Evolutionary conservation across 1,140 invertebrate species (phyloP).

Genomic region (Colletes latitarsis): DNA sequence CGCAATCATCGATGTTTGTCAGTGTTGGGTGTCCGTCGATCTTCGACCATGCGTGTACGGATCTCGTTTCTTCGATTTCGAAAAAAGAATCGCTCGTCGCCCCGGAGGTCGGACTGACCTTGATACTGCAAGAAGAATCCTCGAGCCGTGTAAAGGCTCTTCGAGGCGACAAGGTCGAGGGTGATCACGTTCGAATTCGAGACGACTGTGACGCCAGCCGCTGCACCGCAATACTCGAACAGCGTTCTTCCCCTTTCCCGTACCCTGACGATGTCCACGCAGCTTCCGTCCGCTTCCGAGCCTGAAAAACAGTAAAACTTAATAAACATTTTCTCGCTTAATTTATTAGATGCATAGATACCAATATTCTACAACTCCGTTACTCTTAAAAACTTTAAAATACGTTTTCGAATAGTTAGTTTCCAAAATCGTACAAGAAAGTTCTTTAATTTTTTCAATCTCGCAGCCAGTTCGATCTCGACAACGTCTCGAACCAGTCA

Average conservation of each 20-base stretch:
- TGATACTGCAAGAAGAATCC: slow-evolving; percentile 79
- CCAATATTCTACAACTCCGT: too few species aligned
- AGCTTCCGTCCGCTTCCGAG: slow-evolving; percentile 73
- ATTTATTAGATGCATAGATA: too few species aligned
- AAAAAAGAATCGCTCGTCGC: not conserved
- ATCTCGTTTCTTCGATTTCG: slow-evolving; percentile 9
- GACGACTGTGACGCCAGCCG: slow-evolving; percentile 72
- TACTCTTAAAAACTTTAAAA: too few species aligned
- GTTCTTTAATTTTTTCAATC: too few species aligned
- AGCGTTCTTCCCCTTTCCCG: slow-evolving; percentile 74
- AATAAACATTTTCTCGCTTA: too few species aligned
- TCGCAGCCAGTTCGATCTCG: too few species aligned
- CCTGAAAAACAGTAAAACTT: slow-evolving; percentile 55
- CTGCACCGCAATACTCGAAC: slow-evolving; percentile 76
- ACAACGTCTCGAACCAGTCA: too few species aligned
- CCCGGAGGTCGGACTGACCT: slow-evolving; percentile 59
- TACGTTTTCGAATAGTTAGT: too few species aligned
- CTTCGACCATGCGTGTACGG: not conserved
- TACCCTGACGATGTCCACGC: slow-evolving; percentile 75
- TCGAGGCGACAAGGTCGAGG: slow-evolving; percentile 74
- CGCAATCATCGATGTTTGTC: not conserved
- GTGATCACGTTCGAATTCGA: slow-evolving; percentile 76
- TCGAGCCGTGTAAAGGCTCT: slow-evolving; percentile 72
- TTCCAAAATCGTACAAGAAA: too few species aligned
- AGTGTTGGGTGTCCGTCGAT: slow-evolving; percentile 19